Conservation (phyloP, 2,888 invertebrate genomes). For the Scaeva pyrastri region DNA sequence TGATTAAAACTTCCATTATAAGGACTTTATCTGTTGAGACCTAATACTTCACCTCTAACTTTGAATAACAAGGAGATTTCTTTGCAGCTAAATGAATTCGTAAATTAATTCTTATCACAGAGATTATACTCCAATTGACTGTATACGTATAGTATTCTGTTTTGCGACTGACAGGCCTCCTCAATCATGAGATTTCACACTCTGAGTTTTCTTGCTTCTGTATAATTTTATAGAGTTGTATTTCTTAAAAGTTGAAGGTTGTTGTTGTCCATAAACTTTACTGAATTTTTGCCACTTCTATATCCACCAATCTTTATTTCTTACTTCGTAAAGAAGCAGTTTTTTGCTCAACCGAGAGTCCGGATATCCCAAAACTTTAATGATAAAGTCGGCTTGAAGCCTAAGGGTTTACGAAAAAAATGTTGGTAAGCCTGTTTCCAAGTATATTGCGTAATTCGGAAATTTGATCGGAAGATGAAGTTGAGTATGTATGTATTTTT, state of each 20-base stretch:
- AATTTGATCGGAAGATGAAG: background rate
- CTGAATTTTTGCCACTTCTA: background rate
- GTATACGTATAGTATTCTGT: background rate
- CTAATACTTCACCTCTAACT: no score
- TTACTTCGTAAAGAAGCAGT: background rate
- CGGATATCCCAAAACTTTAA: background rate
- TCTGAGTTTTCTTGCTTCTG: background rate
- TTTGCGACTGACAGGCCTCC: background rate
- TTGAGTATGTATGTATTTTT: no score
- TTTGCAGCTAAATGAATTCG: background rate
- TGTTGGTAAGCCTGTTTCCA: background rate
- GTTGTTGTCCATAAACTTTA: background rate
- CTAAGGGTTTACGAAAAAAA: background rate
- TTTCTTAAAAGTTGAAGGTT: background rate
- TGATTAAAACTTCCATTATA: no score
- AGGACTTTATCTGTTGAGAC: no score
- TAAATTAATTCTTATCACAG: background rate
- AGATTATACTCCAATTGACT: background rate
- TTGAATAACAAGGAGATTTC: no score
- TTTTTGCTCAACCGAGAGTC: background rate
- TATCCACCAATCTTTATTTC: background rate
- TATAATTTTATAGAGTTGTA: background rate
- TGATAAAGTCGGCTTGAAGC: background rate
- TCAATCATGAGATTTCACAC: no score
- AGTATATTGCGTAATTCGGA: background rate